Conservation (phyloP, 2,888 invertebrate species). For the Drosophila pseudotakahashii region DNA sequence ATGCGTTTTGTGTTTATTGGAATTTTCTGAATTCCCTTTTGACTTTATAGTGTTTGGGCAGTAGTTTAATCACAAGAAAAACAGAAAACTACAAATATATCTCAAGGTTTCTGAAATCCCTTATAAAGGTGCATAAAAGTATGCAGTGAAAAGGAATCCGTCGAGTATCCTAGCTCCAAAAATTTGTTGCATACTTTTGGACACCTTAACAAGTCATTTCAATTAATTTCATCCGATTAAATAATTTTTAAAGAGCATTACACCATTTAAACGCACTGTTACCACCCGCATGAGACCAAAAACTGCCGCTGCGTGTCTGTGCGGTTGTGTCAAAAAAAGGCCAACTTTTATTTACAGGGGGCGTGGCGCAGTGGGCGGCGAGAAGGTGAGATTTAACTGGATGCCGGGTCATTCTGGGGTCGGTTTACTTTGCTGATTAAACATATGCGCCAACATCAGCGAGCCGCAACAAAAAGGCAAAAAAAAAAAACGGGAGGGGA, state of each 20-base stretch:
- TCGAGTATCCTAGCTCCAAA: too few relatives aligned
- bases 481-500: background rate
- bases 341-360: conserved; percentile 63
- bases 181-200: background rate
- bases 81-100: too few relatives aligned
- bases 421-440: conserved; percentile 69
- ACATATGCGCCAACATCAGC: conserved; percentile 63
- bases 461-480: conserved; percentile 19
- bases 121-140: too few relatives aligned
- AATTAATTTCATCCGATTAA: background rate
- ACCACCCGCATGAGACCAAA: conserved; percentile 40
- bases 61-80: too few relatives aligned
- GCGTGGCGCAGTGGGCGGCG: conserved; percentile 17
- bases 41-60: too few relatives aligned
- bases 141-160: too few relatives aligned
- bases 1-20: too few relatives aligned
- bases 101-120: too few relatives aligned
- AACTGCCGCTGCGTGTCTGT: conserved; percentile 46
- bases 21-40: background rate
- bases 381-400: conserved; percentile 44
- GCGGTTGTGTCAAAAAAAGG: conserved; percentile 46
- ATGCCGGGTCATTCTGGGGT: conserved; percentile 52
- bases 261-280: conserved; percentile 27
- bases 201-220: background rate
- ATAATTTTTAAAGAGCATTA: background rate